These are phyloP conservation scores for Drosophila lacertosa DNA, from an alignment of 1,140 invertebrate species.

Conservation along the genomic window DNA sequence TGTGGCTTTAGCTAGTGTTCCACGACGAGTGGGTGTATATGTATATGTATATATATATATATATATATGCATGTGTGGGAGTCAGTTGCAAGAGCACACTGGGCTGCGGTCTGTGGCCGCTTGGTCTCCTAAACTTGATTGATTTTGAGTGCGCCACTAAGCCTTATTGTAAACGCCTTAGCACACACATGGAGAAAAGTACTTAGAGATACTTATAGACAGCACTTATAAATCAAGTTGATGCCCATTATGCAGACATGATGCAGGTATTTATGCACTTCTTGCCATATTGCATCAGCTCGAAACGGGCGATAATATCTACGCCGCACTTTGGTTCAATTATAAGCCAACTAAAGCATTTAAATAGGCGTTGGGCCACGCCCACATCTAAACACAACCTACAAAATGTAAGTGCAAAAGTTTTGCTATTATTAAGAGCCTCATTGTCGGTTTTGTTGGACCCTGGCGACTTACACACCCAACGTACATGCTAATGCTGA, in stretches of 20 bases:
- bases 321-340: constrained; percentile 28
- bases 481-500: constrained; percentile 27
- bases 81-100: constrained; percentile 17
- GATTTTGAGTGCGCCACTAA: constrained; percentile 54
- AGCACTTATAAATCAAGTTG: constrained; percentile 41
- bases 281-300: constrained; percentile 34
- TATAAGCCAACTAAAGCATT: constrained; percentile 54
- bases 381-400: constrained; percentile 25
- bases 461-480: constrained; percentile 55
- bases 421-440: constrained; percentile 79
- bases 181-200: constrained; percentile 2
- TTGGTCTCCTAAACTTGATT: constrained; percentile 38
- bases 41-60: not conserved
- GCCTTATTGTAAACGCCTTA: constrained; percentile 39
- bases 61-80: constrained; percentile 1
- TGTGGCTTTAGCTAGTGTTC: constrained; percentile 16
- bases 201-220: not conserved
- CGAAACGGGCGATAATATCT: constrained; percentile 29
- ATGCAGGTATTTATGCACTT: constrained; percentile 18
- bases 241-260: constrained; percentile 28
- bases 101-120: constrained; percentile 38
- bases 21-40: not conserved
- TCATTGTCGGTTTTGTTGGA: constrained; percentile 78
- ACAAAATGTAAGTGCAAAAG: constrained; percentile 73
- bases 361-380: constrained; percentile 53